A percentile compares a stretch with the other conserved stretches of the same genome.
These are phyloP conservation scores for Patella ulyssiponensis DNA, from an alignment of 2,888 invertebrate species.

Conservation along the genomic window DNA sequence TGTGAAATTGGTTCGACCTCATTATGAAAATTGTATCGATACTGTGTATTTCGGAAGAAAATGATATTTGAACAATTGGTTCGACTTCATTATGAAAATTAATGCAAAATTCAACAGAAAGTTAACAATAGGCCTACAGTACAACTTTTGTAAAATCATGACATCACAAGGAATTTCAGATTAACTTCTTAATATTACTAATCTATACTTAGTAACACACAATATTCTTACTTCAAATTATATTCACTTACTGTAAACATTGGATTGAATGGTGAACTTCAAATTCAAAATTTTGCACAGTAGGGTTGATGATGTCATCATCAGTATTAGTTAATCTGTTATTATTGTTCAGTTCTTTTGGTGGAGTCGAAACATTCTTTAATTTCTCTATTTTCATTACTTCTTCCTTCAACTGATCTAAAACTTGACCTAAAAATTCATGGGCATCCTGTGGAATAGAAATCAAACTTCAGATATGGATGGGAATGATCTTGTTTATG, in stretches of 20 bases:
- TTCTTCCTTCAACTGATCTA: slow-evolving; percentile 70
- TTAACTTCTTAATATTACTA: too few species aligned
- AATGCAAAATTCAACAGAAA: too few species aligned
- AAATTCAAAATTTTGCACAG: slow-evolving; percentile 67
- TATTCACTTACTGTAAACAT: slow-evolving; percentile 55
- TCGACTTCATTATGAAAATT: too few species aligned
- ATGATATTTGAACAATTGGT: too few species aligned
- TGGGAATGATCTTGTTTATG: too few species aligned
- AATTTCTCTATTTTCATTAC: slow-evolving; percentile 53
- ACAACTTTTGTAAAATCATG: too few species aligned
- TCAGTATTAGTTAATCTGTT: slow-evolving; percentile 14
- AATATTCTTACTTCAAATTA: background rate
- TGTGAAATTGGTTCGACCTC: too few species aligned
- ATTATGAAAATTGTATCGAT: too few species aligned
- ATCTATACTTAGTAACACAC: too few species aligned
- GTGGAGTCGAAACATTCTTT: slow-evolving; percentile 47
- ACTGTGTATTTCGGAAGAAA: too few species aligned
- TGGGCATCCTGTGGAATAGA: slow-evolving; percentile 67
- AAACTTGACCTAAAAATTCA: slow-evolving; percentile 68
- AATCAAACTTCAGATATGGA: background rate
- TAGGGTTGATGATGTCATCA: slow-evolving; percentile 54
- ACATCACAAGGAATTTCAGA: too few species aligned
- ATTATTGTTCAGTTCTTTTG: slow-evolving; percentile 23
- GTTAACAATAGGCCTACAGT: too few species aligned
- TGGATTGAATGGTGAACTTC: slow-evolving; percentile 62